Evolutionary conservation across 2,113 vertebrate genomes (phyloP), one percentile per base, ranked within the genome.

Genomic region (Tragulus kanchil): DNA sequence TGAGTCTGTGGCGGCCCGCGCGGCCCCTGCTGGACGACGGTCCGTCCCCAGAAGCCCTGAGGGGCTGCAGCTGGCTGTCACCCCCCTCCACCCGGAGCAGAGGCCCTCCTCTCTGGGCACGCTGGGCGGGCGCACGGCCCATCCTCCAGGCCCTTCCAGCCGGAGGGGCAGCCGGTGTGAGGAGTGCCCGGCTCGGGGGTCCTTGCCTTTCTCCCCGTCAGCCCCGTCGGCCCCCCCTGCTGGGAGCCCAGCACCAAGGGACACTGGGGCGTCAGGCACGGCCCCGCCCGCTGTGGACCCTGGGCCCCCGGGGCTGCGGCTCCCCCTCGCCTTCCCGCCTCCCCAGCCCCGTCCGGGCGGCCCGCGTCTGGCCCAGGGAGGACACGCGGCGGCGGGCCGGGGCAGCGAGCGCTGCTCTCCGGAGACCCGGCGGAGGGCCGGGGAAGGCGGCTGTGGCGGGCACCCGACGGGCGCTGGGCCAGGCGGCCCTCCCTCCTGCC

Each of bases 151-250:
- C n/a, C n/a, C n/a, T n/a, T n/a, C n/a, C n/a, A n/a, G n/a, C n/a
- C n/a, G n/a, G n/a, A n/a, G n/a, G n/a, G n/a, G n/a, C n/a, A n/a
- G n/a, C n/a, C n/a, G n/a, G n/a, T n/a, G n/a, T n/a, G n/a, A n/a
- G n/a, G n/a, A n/a, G 31, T 67, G 65, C 65, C 65, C 65, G 36
- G 16, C n/a, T 69, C 8, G 65, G 26, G 56, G 23, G 50, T 16
- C 31, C 17, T 21, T 2, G 1, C 5, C 2, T 3, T 21, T 36
- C 15, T 13, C 4, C n/a, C 62, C 0, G 5, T 36, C 71, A 14
- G 54, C 10, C 65, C 25, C 4, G 0, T 17, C 31, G 50, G 2
- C 19, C 82, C 31, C 36, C 5, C 56, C 12, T 15, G 23, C n/a
- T 13, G 25, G 26, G 71, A 56, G 17, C 21, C 36, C 21, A 56